Percentiles rank a stretch among this genome's conserved stretches.
These are phyloP conservation scores for Atlantisia rogersi DNA, from an alignment of 2,113 vertebrate genomes.

Conservation along the genomic window DNA sequence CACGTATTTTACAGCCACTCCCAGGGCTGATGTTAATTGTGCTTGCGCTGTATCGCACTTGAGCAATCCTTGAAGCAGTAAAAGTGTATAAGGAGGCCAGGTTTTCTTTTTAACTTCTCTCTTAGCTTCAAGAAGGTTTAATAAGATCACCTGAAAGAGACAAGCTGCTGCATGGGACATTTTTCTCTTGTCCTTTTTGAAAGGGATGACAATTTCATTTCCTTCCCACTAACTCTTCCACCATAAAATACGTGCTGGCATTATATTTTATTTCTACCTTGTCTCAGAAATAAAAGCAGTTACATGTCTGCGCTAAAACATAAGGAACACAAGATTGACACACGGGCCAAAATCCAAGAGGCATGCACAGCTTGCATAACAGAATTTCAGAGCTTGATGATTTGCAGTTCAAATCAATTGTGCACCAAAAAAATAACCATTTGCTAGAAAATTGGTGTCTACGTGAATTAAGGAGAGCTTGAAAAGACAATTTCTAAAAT, in stretches of 20 bases:
- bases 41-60: neutral
- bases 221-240: neutral
- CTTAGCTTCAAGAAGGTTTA: neutral
- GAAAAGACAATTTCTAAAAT: neutral
- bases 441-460: neutral
- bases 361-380: neutral
- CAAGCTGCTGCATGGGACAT: neutral
- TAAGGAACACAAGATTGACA: rapidly evolving
- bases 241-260: neutral
- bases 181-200: neutral
- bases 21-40: neutral
- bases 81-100: neutral
- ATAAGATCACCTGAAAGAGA: neutral
- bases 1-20: neutral
- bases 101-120: neutral
- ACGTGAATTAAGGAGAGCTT: neutral
- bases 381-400: neutral
- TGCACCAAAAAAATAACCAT: neutral
- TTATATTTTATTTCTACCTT: neutral
- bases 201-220: neutral
- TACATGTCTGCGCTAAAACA: rapidly evolving
- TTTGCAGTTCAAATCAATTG: neutral
- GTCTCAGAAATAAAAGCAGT: neutral
- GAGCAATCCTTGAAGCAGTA: neutral
- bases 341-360: neutral